Evolutionary conservation across 1,140 invertebrate species (phyloP).

Genomic region (Micrasema longulum): DNA sequence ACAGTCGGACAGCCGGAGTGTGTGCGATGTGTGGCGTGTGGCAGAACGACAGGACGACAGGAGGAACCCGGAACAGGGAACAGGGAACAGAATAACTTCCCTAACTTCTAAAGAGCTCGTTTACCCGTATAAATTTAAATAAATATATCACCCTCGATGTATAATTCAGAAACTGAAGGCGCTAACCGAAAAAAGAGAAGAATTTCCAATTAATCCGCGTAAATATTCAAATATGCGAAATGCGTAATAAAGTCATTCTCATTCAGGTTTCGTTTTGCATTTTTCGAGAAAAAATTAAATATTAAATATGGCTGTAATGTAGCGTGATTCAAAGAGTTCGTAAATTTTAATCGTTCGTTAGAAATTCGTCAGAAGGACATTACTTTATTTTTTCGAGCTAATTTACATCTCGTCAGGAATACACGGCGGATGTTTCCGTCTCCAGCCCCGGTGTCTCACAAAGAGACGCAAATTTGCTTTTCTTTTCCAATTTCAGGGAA

Average conservation of each 20-base stretch:
- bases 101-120: conserved; percentile 15
- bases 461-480: too few relatives aligned
- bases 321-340: conserved; percentile 28
- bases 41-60: too few relatives aligned
- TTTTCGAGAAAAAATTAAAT: conserved; percentile 21
- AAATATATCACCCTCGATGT: conserved; percentile 39
- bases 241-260: conserved; percentile 20
- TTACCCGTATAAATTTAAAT: conserved; percentile 49
- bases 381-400: neutral
- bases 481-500: too few relatives aligned
- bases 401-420: conserved; percentile 17
- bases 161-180: conserved; percentile 34
- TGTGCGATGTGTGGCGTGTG: too few relatives aligned
- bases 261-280: conserved; percentile 23
- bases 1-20: too few relatives aligned
- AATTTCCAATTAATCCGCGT: conserved; percentile 26
- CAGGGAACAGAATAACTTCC: conserved; percentile 22
- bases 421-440: too few relatives aligned
- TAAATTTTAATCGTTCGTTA: conserved; percentile 39
- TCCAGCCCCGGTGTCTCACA: too few relatives aligned
- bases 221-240: conserved; percentile 35
- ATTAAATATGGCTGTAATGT: conserved; percentile 32
- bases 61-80: neutral
- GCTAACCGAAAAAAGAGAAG: conserved; percentile 2
- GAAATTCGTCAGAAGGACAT: conserved; percentile 2